Evolutionary conservation across 2,797 vertebrate species (phyloP).

Genomic region (Sciaenops ocellatus): DNA sequence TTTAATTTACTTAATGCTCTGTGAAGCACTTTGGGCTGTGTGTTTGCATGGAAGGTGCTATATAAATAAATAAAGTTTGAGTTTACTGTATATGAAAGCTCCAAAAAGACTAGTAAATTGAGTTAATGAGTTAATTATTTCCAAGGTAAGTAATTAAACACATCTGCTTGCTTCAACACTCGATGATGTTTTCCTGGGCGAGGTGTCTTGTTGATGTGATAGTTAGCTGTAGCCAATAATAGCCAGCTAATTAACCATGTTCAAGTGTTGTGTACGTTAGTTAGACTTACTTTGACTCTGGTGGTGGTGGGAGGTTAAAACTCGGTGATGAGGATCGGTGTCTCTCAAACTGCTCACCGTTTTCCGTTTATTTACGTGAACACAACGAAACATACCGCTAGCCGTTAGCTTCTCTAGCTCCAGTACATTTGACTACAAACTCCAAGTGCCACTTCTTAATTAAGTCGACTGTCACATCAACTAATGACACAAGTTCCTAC

Average conservation of each 20-base stretch:
- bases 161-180: too few relatives aligned
- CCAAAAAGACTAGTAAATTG: too few relatives aligned
- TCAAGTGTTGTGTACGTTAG: neutral
- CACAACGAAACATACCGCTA: neutral
- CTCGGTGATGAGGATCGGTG: neutral
- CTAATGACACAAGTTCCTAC: neutral
- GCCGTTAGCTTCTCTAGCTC: neutral
- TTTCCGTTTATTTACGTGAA: neutral
- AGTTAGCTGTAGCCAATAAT: too few relatives aligned
- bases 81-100: too few relatives aligned
- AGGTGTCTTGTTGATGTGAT: too few relatives aligned
- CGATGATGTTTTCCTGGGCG: too few relatives aligned
- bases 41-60: too few relatives aligned
- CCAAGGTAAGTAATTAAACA: too few relatives aligned
- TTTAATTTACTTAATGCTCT: too few relatives aligned
- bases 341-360: neutral
- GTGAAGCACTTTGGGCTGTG: too few relatives aligned
- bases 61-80: too few relatives aligned
- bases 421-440: neutral
- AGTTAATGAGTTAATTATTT: too few relatives aligned
- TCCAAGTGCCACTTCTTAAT: neutral
- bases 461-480: neutral
- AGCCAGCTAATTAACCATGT: neutral
- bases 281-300: neutral
- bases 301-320: neutral